Evolutionary conservation across 2,888 invertebrate genomes (phyloP), one percentile per base, ranked within the genome.

Genomic region (Polydrusus cervinus): DNA sequence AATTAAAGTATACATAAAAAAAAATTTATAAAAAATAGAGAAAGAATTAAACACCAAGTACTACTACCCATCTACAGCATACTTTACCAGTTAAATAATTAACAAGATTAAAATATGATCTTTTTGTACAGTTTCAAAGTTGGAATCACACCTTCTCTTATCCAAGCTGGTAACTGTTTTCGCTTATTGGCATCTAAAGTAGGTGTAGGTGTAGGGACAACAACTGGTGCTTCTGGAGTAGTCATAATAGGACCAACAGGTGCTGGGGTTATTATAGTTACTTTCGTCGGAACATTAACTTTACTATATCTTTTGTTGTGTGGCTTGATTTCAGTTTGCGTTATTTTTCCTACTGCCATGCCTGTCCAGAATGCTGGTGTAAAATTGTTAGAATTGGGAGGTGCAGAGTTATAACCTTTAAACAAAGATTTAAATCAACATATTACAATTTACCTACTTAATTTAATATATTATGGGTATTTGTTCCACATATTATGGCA

Each of bases 101-200:
- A 25, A 25, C 25, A 25, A 25, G 25, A 3, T 3, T 25, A 25
- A 5, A 25, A 25, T 3, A 1, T 25, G 25, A 25, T 25, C 25
- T 25, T 25, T 25, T 25, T 25, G 34, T 34, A 8, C 34, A 34
- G 8, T 34, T 34, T 7, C 11, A 10, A 43, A n/a, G 43, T n/a
- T 9, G 5, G n/a, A n/a, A 9, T 3, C 18, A 30, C 86, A 84
- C 96, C 96, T 89, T 97, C 98, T 86, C 98, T 90, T 79, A 99
- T 98, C 99, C 99, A 99, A 0, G 95, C 96, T n/a, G 99, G 99
- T 20, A 99, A 89, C 82, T 95, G 94, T 83, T 96, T 93, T 45
- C 97, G 89, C 87, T 96, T 96, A 16, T 94, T 94, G 14, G 96
- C 95, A 87, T 97, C 97, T 85, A 92, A 88, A 38, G 89, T 11